phyloP scores from a whole-genome alignment of 2,888 invertebrate genomes.

The Sycophila texana region DNA sequence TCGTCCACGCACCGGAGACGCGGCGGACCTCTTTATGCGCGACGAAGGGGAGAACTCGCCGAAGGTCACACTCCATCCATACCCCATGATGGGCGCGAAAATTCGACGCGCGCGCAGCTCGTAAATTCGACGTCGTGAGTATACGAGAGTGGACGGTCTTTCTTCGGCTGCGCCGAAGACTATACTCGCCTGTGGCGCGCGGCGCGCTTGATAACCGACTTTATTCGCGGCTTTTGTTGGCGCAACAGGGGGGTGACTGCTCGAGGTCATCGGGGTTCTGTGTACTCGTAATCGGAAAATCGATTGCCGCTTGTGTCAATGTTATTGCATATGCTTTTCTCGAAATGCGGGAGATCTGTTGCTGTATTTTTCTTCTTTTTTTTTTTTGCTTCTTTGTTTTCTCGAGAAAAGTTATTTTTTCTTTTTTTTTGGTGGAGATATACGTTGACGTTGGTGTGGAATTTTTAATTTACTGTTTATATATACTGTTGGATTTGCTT shows the following conservation, averaged over 20 bases:
- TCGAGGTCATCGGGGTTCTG: background rate
- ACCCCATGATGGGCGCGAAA: conserved; percentile 13
- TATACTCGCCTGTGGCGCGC: conserved; percentile 11
- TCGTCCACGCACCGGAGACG: background rate
- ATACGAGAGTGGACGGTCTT: background rate
- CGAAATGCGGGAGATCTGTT: background rate
- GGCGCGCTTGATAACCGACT: conserved; percentile 8
- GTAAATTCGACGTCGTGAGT: conserved; percentile 47
- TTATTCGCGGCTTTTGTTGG: background rate
- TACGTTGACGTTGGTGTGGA: too few species aligned
- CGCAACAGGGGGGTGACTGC: background rate
- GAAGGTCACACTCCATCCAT: background rate
- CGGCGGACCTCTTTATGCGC: background rate
- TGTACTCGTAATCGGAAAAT: conserved; percentile 1
- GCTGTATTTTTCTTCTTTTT: background rate
- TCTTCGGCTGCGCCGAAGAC: background rate
- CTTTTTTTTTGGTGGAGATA: too few species aligned
- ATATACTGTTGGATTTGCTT: too few species aligned
- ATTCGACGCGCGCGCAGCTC: conserved; percentile 20
- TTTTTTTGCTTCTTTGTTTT: conserved; percentile 44
- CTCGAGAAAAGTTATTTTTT: too few species aligned
- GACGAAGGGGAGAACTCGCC: background rate
- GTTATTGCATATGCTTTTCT: background rate
- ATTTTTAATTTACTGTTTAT: too few species aligned
- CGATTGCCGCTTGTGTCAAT: background rate